Base-by-base conservation (phyloP, 2,797 vertebrate species). In the Austrolebias charrua region DNA sequence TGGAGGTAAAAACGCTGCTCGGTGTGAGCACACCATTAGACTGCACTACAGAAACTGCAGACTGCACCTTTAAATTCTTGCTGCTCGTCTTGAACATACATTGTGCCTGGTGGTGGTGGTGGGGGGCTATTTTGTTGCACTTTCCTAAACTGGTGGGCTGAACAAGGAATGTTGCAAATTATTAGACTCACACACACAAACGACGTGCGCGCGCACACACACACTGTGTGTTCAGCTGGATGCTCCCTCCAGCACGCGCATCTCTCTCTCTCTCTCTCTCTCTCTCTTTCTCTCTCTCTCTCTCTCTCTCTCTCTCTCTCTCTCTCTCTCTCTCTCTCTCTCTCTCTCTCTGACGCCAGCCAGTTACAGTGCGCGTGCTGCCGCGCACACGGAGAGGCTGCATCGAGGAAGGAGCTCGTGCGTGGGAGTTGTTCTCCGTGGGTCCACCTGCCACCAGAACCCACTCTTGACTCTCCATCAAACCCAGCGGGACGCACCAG, bases 361-460 rank as follows among this genome's bases (percentile, higher is more conserved):
- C 79, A 76, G 79, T 70, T 85, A 66, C 77, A 64, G 80, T 8
- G 33, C 35, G 35, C 35, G 35, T 11, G 35, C 35, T 38, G 35
- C 35, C 9, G 35, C 35, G 10, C 35, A 38, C 35, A 9, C 35
- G 65, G 65, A 77, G 71, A 81, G 68, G 77, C 82, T 35, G 83
- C 73, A 70, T 80, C 75, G 72, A 52, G 73, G 57, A 72, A 73
- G 74, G 73, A 71, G 61, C 70, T 38, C 69, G 51, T 75, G 86
- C 85, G 87, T 90, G 80, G 87, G 90, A 90, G 88, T 88, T 67
- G 64, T 59, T 75, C 72, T 62, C 78, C 60, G 35, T 38, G 31
- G 55, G 66, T 69, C 63, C 66, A 65, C 74, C 71, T 80, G 33
- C 60, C 86, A 81, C 83, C 84, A 71, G 66, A 66, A 51, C 78